These are phyloP conservation scores for Aselliscus stoliczkanus DNA, from an alignment of 2,797 vertebrate species.

Conservation along the genomic window DNA sequence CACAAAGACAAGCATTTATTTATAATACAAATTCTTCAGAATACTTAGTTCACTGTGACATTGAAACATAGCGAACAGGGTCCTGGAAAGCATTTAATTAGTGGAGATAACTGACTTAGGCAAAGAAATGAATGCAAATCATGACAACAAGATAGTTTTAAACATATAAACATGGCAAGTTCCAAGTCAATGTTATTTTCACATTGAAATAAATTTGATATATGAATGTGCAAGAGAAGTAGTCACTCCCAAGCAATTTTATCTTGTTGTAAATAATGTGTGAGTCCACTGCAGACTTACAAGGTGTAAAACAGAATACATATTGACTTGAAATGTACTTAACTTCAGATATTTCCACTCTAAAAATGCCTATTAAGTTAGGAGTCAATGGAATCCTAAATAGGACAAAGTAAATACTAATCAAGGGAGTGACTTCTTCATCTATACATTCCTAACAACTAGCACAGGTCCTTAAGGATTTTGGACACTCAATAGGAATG, in stretches of 20 bases:
- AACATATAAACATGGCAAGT: slow-evolving; percentile 60
- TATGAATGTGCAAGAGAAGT: slow-evolving; percentile 68
- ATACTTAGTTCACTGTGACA: not conserved
- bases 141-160: slow-evolving; percentile 50
- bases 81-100: slow-evolving; percentile 47
- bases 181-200: slow-evolving; percentile 73
- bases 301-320: slow-evolving; percentile 59
- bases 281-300: slow-evolving; percentile 63
- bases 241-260: slow-evolving; percentile 72
- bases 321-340: slow-evolving; percentile 66
- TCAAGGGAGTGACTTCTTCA: slow-evolving; percentile 26
- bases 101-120: not conserved
- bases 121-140: slow-evolving; percentile 49
- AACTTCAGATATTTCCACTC: slow-evolving; percentile 42
- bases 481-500: not conserved
- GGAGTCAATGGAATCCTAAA: slow-evolving; percentile 20
- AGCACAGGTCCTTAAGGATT: not conserved
- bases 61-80: slow-evolving; percentile 22
- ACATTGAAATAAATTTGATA: slow-evolving; percentile 52
- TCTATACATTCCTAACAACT: not conserved
- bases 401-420: slow-evolving; percentile 41
- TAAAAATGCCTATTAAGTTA: slow-evolving; percentile 54
- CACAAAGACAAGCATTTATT: not conserved
- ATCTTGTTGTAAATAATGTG: slow-evolving; percentile 68
- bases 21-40: not conserved